Evolutionary conservation across 1,140 invertebrate genomes (phyloP), one percentile per base, ranked within the genome.

Genomic region (Caligus rogercresseyi): DNA sequence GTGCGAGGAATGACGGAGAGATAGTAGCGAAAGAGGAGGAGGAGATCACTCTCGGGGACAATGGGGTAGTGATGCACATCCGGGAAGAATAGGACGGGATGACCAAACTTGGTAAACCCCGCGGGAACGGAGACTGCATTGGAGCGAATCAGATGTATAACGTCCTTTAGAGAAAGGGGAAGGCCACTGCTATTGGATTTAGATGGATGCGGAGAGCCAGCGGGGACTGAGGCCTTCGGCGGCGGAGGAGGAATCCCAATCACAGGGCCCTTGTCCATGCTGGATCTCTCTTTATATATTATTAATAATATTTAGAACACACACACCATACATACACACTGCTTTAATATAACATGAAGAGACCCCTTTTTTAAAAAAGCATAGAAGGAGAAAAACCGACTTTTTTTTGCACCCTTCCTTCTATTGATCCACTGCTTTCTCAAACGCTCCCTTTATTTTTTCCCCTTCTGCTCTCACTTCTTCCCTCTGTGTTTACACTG

Each of bases 111-210:
- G 3, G 24, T 60, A 19, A 60, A 60, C 15, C 57, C 57, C 16
- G 24, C 18, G 2, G 57, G 57, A 20, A 60, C 57, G 21, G 20
- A 18, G 19, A 60, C 57, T n/a, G 51, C 14, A 25, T 43, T 43
- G 20, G 26, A 31, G n/a, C 57, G 24, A 31, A 60, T 25, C 2
- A 60, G 26, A 26, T 25, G 24, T n/a, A 26, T 21, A 20, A 60
- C 57, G 51, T 60, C 57, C 43, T 60, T 60, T n/a, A 60, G 57
- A 14, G 26, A 19, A 25, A 60, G 16, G 21, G n/a, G 31, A n/a
- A 43, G 7, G 31, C 31, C n/a, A 43, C 31, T 43, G 31, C 31
- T 43, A 43, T n/a, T n/a, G n/a, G n/a, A n/a, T n/a, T n/a, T n/a
- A n/a, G n/a, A n/a, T n/a, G n/a, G n/a, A n/a, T n/a, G n/a, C n/a